Evolutionary conservation across 1,140 invertebrate species (phyloP), one percentile per base, ranked within the genome.

Genomic region (Calosoma granatense): DNA sequence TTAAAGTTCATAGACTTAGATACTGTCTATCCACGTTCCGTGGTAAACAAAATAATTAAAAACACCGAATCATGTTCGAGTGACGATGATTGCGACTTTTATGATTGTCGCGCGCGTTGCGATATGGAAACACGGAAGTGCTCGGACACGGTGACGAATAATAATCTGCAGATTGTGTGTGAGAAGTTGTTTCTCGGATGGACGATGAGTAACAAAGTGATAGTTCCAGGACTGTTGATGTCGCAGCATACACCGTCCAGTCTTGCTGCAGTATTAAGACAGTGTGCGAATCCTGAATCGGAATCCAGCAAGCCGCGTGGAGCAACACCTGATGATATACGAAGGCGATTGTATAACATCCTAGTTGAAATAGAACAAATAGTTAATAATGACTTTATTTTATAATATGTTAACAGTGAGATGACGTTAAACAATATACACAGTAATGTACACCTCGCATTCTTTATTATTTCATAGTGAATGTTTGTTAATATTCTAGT

Each of bases 101-200:
- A 81, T 62, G 82, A 85, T 62, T 86, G 84, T 63, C 67, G 77
- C 39, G 81, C 81, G 0, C 63, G 72, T 22, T 86, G 84, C 61
- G 68, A 78, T 62, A 63, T 68, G 2, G 59, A 67, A 17, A 72
- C 66, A 14, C 65, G 72, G 21, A 72, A 70, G 54, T 86, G 84
- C 67, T 66, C 74, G 21, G 65, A 65, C 14, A 69, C 72, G 2
- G 75, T 82, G 0, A 66, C 70, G 1, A 84, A 84, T 64, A 81
- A 84, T 63, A 87, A 86, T 69, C 64, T 85, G 59, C 73, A 82
- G 70, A 73, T 81, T 15, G 70, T 83, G 17, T 84, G 82, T 60
- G 79, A 82, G 59, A 81, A 81, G 61, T 77, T 84, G 52, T 82
- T 83, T 63, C 67, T 82, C 21, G 81, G 80, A 0, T 81, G 80